These are phyloP conservation scores for Miniopterus natalensis DNA, from an alignment of 2,113 vertebrate genomes.

Conservation along the genomic window DNA sequence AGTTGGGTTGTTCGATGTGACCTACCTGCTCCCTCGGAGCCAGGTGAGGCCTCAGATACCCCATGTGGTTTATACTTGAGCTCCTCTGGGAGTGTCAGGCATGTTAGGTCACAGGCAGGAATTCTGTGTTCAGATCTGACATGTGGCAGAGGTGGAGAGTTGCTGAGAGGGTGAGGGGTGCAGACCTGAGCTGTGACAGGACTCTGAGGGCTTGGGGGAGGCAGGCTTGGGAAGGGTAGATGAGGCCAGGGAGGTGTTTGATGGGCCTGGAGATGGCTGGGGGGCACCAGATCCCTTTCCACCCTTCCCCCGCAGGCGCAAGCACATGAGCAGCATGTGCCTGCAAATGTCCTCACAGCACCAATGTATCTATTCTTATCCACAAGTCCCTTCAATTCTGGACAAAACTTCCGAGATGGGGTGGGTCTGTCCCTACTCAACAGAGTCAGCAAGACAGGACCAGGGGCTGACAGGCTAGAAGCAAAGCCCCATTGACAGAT, in stretches of 20 bases:
- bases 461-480: background rate
- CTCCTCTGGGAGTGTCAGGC: background rate
- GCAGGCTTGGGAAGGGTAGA: background rate
- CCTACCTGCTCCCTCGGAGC: background rate
- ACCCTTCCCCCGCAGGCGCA: fast-evolving
- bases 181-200: background rate
- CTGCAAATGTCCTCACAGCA: background rate
- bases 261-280: background rate
- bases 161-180: background rate
- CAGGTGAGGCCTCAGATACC: background rate
- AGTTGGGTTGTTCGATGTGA: background rate
- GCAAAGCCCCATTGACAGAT: constrained; percentile 7
- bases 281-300: background rate
- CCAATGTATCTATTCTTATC: constrained; percentile 12
- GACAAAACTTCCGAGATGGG: background rate
- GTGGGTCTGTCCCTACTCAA: background rate
- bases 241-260: background rate
- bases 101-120: background rate
- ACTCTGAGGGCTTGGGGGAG: background rate
- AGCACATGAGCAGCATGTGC: background rate
- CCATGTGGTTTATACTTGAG: background rate
- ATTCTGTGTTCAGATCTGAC: background rate
- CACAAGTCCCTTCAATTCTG: background rate
- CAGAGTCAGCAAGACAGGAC: background rate
- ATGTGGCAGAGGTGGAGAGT: background rate